A percentile compares a stretch with the other conserved stretches of the same genome.
phyloP scores from a whole-genome alignment of 64 coral and sea anemone species.

The Montipora cactus region DNA sequence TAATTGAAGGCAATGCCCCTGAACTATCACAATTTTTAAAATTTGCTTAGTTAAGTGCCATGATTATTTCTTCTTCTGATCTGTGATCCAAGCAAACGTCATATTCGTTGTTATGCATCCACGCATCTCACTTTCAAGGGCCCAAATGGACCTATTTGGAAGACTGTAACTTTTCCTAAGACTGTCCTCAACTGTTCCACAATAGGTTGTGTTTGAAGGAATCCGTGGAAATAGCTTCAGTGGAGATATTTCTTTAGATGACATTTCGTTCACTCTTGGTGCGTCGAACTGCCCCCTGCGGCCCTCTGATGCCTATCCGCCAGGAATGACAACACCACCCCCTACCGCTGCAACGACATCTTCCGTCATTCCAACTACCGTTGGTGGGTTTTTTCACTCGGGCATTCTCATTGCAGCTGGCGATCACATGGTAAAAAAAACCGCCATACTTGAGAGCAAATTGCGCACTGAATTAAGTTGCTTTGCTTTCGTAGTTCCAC shows the following conservation, averaged over 20 bases:
- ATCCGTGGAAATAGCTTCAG: constrained; percentile 75
- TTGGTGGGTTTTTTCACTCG: neutral
- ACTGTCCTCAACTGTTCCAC: neutral
- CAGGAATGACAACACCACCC: constrained; percentile 19
- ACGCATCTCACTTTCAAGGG: too few species aligned
- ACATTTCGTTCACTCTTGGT: constrained; percentile 74
- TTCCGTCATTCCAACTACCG: constrained; percentile 50
- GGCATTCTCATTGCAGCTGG: too few species aligned
- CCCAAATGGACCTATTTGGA: neutral
- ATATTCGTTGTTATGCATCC: too few species aligned
- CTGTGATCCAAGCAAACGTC: too few species aligned
- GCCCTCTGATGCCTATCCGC: constrained; percentile 67
- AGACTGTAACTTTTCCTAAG: neutral
- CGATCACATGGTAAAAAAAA: too few species aligned
- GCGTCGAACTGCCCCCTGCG: constrained; percentile 49
- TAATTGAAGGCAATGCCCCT: too few species aligned
- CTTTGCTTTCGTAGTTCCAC: too few species aligned
- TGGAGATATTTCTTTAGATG: constrained; percentile 91
- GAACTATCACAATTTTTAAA: too few species aligned
- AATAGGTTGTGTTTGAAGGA: constrained; percentile 87
- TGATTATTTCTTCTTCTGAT: too few species aligned
- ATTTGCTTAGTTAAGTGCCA: too few species aligned
- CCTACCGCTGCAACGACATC: constrained; percentile 55
- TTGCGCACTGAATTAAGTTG: too few species aligned
- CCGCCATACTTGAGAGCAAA: too few species aligned